A percentile compares a stretch with the other conserved stretches of the same genome.
Conservation (phyloP, 2,888 invertebrate genomes). For the Pollenia griseotomentosa region DNA sequence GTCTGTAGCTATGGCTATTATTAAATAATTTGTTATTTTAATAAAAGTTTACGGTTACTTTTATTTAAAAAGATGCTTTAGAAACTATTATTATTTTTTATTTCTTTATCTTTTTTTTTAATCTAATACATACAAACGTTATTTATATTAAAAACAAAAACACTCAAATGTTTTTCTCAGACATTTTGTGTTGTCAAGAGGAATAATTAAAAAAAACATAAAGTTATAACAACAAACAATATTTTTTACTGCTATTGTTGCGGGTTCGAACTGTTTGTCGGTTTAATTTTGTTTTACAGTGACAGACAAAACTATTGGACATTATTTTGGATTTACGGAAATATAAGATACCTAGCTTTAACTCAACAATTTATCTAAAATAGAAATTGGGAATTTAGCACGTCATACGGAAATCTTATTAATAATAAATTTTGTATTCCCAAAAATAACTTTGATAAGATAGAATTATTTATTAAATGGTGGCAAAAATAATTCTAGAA, state of each 20-base stretch:
- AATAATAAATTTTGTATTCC: too few relatives aligned
- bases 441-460: too few relatives aligned
- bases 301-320: too few relatives aligned
- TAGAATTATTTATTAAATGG: too few relatives aligned
- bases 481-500: too few relatives aligned
- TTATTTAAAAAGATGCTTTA: conserved; percentile 1
- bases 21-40: not conserved
- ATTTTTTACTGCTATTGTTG: not conserved
- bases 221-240: not conserved
- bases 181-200: conserved; percentile 25
- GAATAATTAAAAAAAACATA: not conserved
- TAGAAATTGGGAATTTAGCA: too few relatives aligned
- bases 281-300: not conserved
- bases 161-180: not conserved
- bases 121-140: not conserved
- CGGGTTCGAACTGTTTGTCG: conserved; percentile 2
- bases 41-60: too few relatives aligned
- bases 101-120: not conserved
- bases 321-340: too few relatives aligned
- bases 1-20: not conserved
- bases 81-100: not conserved
- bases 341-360: too few relatives aligned
- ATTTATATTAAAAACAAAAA: conserved; percentile 1
- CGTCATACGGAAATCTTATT: too few relatives aligned
- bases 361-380: too few relatives aligned